A percentile compares a stretch with the other conserved stretches of the same genome.
These are phyloP conservation scores for Phoxinus phoxinus DNA, from an alignment of 2,113 vertebrate genomes.

Conservation along the genomic window DNA sequence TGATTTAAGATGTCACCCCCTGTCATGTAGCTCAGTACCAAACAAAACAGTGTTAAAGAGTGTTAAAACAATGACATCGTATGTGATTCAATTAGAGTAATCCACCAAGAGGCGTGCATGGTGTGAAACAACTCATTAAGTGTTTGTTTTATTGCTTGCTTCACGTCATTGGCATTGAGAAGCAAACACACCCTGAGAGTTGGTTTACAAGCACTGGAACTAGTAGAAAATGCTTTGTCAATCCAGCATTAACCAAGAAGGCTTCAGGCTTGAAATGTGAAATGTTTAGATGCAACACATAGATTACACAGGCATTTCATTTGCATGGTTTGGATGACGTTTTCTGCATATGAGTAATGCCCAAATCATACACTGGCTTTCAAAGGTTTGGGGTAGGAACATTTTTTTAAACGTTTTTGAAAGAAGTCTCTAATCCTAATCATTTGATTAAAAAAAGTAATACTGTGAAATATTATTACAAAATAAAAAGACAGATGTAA, in stretches of 20 bases:
- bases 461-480: background rate
- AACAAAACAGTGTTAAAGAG: background rate
- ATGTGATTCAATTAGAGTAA: background rate
- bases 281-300: background rate
- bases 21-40: background rate
- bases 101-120: background rate
- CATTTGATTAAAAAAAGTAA: background rate
- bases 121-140: background rate
- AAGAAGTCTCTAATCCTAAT: background rate
- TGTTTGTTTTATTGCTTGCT: background rate
- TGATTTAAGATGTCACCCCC: background rate
- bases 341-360: background rate
- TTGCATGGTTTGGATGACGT: background rate
- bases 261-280: constrained; percentile 4
- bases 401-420: background rate
- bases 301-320: background rate
- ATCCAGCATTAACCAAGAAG: background rate
- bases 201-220: background rate
- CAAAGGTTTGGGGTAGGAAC: background rate
- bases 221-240: background rate
- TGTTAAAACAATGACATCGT: constrained; percentile 15
- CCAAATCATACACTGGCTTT: background rate
- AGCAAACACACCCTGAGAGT: constrained; percentile 23
- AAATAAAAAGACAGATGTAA: background rate
- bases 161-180: background rate